These are phyloP conservation scores for Orycteropus afer DNA, from an alignment of 2,113 vertebrate species.

Conservation along the genomic window DNA sequence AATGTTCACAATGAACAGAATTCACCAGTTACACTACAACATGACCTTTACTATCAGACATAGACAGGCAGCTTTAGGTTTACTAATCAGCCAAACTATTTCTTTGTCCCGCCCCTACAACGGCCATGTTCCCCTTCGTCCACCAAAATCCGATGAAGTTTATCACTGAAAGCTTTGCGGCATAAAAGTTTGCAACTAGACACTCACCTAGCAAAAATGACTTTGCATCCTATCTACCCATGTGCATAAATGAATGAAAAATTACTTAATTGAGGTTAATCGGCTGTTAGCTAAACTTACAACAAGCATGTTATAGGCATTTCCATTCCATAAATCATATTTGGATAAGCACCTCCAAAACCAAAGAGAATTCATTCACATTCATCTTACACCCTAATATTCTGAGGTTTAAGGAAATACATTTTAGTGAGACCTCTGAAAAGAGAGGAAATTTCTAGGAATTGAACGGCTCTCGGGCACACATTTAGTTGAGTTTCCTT, in stretches of 20 bases:
- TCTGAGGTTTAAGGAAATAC: constrained; percentile 23
- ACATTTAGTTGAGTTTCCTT: not conserved
- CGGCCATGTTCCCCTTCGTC: not conserved
- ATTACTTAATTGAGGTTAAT: constrained; percentile 56
- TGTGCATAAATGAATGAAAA: constrained; percentile 31
- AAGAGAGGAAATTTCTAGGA: not conserved
- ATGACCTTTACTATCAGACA: not conserved
- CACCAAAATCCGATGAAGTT: not conserved
- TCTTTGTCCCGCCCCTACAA: not conserved
- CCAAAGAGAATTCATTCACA: not conserved
- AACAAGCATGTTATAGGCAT: not conserved
- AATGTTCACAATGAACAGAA: not conserved
- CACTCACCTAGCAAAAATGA: not conserved
- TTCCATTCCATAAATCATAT: not conserved
- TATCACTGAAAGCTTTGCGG: not conserved
- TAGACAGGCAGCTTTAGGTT: not conserved
- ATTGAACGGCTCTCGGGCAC: not conserved
- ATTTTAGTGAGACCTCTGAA: not conserved
- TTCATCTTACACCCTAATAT: constrained; percentile 41
- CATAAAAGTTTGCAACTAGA: not conserved
- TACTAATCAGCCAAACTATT: not conserved
- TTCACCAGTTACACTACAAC: not conserved
- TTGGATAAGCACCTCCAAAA: constrained; percentile 23
- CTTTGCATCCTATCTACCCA: not conserved
- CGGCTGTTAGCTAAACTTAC: not conserved